Conservation (phyloP, 2,797 vertebrate genomes). For the Gymnoscopelus braueri region DNA sequence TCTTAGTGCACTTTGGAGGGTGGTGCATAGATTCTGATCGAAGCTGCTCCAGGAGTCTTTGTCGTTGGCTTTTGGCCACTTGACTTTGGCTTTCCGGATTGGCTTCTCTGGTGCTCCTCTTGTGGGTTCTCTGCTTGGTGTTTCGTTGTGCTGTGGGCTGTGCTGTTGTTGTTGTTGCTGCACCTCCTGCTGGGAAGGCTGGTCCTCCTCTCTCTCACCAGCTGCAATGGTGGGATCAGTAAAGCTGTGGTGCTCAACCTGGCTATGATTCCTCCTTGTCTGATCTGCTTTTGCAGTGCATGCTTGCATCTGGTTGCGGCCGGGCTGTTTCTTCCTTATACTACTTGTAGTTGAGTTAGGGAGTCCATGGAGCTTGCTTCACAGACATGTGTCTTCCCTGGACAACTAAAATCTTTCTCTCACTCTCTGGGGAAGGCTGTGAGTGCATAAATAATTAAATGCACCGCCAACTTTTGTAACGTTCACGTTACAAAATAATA, state of each 20-base stretch:
- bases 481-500: no score
- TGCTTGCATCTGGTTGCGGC: constrained; percentile 34
- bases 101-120: neutral
- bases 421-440: no score
- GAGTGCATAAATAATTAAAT: no score
- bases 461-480: no score
- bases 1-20: neutral
- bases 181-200: neutral
- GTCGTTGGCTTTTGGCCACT: constrained; percentile 7
- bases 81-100: neutral
- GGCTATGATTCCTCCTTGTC: constrained; percentile 23
- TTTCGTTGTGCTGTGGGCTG: neutral
- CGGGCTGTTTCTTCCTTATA: neutral
- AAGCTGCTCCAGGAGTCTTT: constrained; percentile 5
- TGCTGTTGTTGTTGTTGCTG: neutral
- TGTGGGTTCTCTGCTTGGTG: neutral
- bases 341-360: no score
- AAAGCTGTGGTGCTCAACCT: constrained; percentile 24
- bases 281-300: constrained; percentile 25
- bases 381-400: no score
- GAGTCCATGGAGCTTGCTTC: no score
- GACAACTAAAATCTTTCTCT: no score
- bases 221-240: neutral
- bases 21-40: neutral
- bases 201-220: constrained; percentile 6